Conservation (phyloP, 2,113 vertebrate species). For the Vicugna pacos region DNA sequence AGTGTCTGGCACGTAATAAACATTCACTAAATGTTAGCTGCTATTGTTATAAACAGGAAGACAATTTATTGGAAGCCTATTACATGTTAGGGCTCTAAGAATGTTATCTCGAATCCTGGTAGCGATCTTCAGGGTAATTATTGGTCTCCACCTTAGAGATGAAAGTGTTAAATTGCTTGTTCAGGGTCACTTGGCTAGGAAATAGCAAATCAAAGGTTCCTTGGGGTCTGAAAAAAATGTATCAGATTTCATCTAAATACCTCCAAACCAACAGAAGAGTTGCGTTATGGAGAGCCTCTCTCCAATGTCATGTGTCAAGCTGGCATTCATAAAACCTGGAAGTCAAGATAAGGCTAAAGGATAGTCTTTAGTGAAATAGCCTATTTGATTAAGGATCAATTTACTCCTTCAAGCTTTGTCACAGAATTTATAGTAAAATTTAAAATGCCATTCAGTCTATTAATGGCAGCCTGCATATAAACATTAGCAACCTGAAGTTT, state of each 20-base stretch:
- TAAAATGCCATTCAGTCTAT: background rate
- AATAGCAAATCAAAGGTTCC: background rate
- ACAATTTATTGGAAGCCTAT: background rate
- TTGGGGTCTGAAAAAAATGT: background rate
- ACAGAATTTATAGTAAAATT: conserved; percentile 35
- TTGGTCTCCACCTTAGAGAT: background rate
- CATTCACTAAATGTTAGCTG: background rate
- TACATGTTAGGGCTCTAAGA: background rate
- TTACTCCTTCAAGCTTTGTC: background rate
- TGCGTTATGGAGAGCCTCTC: background rate
- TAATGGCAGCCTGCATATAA: background rate
- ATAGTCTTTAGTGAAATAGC: background rate
- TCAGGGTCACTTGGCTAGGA: background rate
- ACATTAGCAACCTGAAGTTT: background rate
- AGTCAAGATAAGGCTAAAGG: conserved; percentile 32
- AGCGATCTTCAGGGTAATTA: background rate
- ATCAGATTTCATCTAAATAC: background rate
- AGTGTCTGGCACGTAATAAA: conserved; percentile 3
- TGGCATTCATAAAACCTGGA: conserved; percentile 27
- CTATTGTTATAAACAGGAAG: conserved; percentile 26
- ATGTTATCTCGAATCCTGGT: background rate
- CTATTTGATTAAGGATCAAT: conserved; percentile 15
- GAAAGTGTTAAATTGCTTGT: conserved; percentile 25
- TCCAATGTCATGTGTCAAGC: background rate
- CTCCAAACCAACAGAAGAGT: background rate